These are phyloP conservation scores for Adelognathus sp. DNA, from an alignment of 2,888 invertebrate genomes.

Conservation along the genomic window DNA sequence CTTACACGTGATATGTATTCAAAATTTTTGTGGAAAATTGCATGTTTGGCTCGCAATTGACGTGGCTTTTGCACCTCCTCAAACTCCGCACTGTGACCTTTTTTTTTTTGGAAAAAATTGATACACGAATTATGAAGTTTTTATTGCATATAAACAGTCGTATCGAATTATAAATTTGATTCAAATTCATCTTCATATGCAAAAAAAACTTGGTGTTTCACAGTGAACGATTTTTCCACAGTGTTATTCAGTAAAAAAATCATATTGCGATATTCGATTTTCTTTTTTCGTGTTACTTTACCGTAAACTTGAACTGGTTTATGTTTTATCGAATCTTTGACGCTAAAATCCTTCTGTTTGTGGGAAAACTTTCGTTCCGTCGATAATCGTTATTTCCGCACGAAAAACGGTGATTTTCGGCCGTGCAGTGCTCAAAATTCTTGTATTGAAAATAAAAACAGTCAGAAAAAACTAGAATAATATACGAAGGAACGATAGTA, in stretches of 20 bases:
- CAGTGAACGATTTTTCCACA: too few species aligned
- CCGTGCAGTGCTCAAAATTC: too few species aligned
- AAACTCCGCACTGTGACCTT: too few species aligned
- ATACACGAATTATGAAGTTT: too few species aligned
- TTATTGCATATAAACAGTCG: too few species aligned
- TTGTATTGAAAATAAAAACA: not conserved
- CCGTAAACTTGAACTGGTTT: constrained; percentile 67
- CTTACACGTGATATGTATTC: not conserved
- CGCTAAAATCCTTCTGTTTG: constrained; percentile 42
- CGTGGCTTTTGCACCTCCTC: constrained; percentile 21
- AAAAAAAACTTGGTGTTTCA: too few species aligned
- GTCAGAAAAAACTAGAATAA: not conserved
- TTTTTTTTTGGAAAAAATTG: too few species aligned
- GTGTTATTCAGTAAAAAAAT: too few species aligned
- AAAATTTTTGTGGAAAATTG: constrained; percentile 18
- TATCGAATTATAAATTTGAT: not conserved
- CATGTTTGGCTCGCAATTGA: constrained; percentile 34
- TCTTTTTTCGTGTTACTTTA: not conserved
- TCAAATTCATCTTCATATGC: not conserved
- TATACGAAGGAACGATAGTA: constrained; percentile 22
- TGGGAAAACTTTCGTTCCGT: constrained; percentile 40
- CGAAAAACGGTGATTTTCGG: too few species aligned
- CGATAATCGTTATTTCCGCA: not conserved
- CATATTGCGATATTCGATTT: not conserved
- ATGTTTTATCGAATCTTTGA: constrained; percentile 43